Percentiles rank a stretch among this genome's conserved stretches.
These are phyloP conservation scores for Chrysaora quinquecirrha DNA, from an alignment of 30 jellyfish, hydroid and myxozoan genomes.

Conservation along the genomic window DNA sequence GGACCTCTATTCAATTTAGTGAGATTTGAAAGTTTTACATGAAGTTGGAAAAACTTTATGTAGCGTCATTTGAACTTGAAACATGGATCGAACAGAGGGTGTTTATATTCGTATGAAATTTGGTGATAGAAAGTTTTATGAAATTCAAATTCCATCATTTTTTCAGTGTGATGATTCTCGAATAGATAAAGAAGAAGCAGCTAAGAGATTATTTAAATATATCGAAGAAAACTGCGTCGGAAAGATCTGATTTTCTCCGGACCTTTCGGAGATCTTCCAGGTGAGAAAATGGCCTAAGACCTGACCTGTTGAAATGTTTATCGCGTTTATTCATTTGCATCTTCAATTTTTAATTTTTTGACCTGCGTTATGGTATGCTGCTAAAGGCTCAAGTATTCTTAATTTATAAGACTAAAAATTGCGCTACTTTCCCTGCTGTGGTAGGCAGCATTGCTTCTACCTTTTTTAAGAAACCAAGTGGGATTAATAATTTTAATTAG, in stretches of 20 bases:
- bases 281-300: slow-evolving; percentile 6
- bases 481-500: too few relatives aligned
- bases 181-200: slow-evolving; percentile 17
- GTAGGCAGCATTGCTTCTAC: too few relatives aligned
- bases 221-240: slow-evolving; percentile 74
- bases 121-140: slow-evolving; percentile 70
- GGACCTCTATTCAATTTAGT: too few relatives aligned
- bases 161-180: slow-evolving; percentile 13
- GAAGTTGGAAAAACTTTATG: too few relatives aligned
- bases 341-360: too few relatives aligned
- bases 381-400: too few relatives aligned
- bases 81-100: slow-evolving; percentile 56
- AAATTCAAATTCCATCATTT: slow-evolving; percentile 56
- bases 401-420: too few relatives aligned
- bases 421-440: too few relatives aligned
- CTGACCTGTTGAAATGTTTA: background rate
- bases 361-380: background rate
- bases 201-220: slow-evolving; percentile 29
- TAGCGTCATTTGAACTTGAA: too few relatives aligned
- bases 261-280: slow-evolving; percentile 72
- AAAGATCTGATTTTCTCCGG: slow-evolving; percentile 58
- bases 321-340: background rate
- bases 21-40: too few relatives aligned
- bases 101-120: slow-evolving; percentile 29
- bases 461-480: too few relatives aligned